phyloP scores from a whole-genome alignment of 2,113 vertebrate genomes.

The Rhipidura dahli region DNA sequence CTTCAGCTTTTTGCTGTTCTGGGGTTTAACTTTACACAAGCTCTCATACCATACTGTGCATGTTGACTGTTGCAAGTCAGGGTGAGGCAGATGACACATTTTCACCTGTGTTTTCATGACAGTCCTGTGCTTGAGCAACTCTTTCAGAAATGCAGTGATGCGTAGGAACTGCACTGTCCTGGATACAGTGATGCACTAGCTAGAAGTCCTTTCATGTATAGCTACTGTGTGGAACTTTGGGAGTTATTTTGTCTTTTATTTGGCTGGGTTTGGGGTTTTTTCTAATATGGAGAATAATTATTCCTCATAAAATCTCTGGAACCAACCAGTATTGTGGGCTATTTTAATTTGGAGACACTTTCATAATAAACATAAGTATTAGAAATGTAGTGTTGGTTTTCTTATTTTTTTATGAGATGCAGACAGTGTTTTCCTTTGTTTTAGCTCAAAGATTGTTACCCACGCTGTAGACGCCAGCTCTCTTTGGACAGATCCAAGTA shows the following conservation, averaged over 20 bases:
- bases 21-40: neutral
- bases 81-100: slow-evolving; percentile 33
- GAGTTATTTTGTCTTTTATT: slow-evolving; percentile 61
- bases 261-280: neutral
- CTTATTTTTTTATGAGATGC: slow-evolving; percentile 14
- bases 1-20: neutral
- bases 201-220: slow-evolving; percentile 59
- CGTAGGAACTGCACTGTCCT: slow-evolving; percentile 48
- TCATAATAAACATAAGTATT: slow-evolving; percentile 80
- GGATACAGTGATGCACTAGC: slow-evolving; percentile 63
- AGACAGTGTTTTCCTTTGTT: neutral
- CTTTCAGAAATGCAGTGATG: slow-evolving; percentile 60
- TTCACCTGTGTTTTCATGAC: slow-evolving; percentile 65
- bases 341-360: slow-evolving; percentile 78
- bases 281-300: slow-evolving; percentile 58
- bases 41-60: neutral
- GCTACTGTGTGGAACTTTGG: slow-evolving; percentile 29
- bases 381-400: slow-evolving; percentile 37
- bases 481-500: neutral
- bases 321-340: slow-evolving; percentile 69
- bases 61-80: slow-evolving; percentile 6
- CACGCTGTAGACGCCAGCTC: neutral
- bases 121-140: slow-evolving; percentile 67
- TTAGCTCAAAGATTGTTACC: neutral
- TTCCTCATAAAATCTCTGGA: slow-evolving; percentile 70